phyloP scores from a whole-genome alignment of 1,140 invertebrate genomes.

The Drosophila sproati region DNA sequence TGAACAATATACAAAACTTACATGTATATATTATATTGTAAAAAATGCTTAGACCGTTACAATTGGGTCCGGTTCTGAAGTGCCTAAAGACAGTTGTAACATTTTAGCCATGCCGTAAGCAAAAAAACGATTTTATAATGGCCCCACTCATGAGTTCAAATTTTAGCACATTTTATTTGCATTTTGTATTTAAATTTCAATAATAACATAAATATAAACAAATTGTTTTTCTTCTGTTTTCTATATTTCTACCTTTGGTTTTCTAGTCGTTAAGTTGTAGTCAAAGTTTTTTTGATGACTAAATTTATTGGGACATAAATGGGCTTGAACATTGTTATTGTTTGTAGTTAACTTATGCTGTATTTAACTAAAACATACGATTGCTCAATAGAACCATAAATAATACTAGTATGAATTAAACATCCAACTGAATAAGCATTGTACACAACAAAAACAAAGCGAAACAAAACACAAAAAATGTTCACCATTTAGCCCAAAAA shows the following conservation, averaged over 20 bases:
- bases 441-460: slow-evolving; percentile 51
- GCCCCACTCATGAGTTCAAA: slow-evolving; percentile 71
- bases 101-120: slow-evolving; percentile 68
- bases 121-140: slow-evolving; percentile 79
- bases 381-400: slow-evolving; percentile 65
- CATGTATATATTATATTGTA: slow-evolving; percentile 50
- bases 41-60: slow-evolving; percentile 63
- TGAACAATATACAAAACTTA: slow-evolving; percentile 14
- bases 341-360: slow-evolving; percentile 74
- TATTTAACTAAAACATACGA: slow-evolving; percentile 68
- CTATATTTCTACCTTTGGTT: slow-evolving; percentile 29
- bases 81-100: slow-evolving; percentile 76
- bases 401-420: slow-evolving; percentile 50
- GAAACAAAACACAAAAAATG: slow-evolving; percentile 52
- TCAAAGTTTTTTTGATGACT: slow-evolving; percentile 83
- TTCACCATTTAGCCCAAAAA: slow-evolving; percentile 79
- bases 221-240: slow-evolving; percentile 16
- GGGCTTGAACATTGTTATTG: slow-evolving; percentile 83
- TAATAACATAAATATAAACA: slow-evolving; percentile 21
- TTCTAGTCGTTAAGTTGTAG: slow-evolving; percentile 67
- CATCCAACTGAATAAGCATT: slow-evolving; percentile 57
- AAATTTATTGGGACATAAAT: slow-evolving; percentile 85
- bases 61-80: slow-evolving; percentile 78
- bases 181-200: slow-evolving; percentile 49
- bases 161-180: slow-evolving; percentile 75